Evolutionary conservation across 2,888 invertebrate species (phyloP).

Genomic region (Diplazon laetatorius): DNA sequence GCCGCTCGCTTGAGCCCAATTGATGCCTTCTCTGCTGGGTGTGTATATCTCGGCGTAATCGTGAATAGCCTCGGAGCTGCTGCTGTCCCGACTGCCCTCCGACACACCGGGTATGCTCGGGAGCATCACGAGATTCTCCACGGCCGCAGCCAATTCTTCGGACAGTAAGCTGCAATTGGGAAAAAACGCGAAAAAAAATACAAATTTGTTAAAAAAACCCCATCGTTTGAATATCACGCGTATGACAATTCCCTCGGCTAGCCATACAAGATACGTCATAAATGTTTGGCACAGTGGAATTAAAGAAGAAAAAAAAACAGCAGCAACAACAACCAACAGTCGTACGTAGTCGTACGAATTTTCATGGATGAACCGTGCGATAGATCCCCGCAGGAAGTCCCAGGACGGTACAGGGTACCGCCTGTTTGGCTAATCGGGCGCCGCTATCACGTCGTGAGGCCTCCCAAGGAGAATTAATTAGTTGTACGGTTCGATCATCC

Average conservation of each 20-base stretch:
- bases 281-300: no score
- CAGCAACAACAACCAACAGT: no score
- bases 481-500: slow-evolving; percentile 8
- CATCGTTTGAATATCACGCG: no score
- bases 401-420: slow-evolving; percentile 81
- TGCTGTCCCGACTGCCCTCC: slow-evolving; percentile 76
- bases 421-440: slow-evolving; percentile 75
- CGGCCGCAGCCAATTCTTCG: slow-evolving; percentile 85
- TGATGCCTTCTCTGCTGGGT: slow-evolving; percentile 90
- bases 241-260: no score
- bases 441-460: slow-evolving; percentile 80
- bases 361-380: slow-evolving; percentile 49
- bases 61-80: slow-evolving; percentile 86
- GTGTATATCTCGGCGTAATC: slow-evolving; percentile 98
- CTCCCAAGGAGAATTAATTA: slow-evolving; percentile 78
- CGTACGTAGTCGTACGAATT: no score
- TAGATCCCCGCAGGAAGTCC: slow-evolving; percentile 80
- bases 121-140: slow-evolving; percentile 84
- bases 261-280: no score
- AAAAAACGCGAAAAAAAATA: slow-evolving; percentile 1
- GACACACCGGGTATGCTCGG: slow-evolving; percentile 79
- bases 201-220: no score
- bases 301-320: no score
- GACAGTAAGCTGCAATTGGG: slow-evolving; percentile 76
- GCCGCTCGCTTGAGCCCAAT: slow-evolving; percentile 82